These are phyloP conservation scores for Euglossa dilemma DNA, from an alignment of 1,140 invertebrate genomes.

Conservation along the genomic window DNA sequence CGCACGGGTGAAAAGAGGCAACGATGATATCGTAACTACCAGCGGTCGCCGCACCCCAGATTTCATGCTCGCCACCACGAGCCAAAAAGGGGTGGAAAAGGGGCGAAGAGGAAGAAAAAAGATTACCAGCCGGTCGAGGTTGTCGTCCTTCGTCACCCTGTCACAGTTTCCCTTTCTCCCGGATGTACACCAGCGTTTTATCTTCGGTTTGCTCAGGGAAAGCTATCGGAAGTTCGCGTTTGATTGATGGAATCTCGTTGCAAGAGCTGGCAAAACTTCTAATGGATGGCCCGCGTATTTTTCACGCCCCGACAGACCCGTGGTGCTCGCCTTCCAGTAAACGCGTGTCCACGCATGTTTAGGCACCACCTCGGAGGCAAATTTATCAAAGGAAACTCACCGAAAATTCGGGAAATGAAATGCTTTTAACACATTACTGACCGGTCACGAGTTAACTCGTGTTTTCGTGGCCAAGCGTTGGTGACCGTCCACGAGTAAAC, in stretches of 20 bases:
- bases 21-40: neutral
- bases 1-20: neutral
- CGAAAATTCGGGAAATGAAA: too few relatives aligned
- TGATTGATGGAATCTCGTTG: constrained; percentile 33
- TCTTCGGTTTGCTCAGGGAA: neutral
- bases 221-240: neutral
- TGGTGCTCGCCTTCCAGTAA: neutral
- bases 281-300: neutral
- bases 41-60: neutral
- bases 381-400: neutral
- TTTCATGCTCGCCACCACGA: constrained; percentile 6
- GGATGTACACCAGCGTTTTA: neutral
- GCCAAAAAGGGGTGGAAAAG: neutral
- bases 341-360: neutral
- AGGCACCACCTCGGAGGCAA: too few relatives aligned
- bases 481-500: too few relatives aligned
- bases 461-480: too few relatives aligned
- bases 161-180: neutral
- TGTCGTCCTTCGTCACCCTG: constrained; percentile 29
- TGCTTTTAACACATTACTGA: too few relatives aligned
- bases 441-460: too few relatives aligned
- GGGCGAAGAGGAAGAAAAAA: neutral
- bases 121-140: constrained; percentile 1
- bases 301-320: neutral
- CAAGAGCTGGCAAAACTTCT: neutral